Conservation (phyloP, 2,888 invertebrate genomes). For the Tuta absoluta region DNA sequence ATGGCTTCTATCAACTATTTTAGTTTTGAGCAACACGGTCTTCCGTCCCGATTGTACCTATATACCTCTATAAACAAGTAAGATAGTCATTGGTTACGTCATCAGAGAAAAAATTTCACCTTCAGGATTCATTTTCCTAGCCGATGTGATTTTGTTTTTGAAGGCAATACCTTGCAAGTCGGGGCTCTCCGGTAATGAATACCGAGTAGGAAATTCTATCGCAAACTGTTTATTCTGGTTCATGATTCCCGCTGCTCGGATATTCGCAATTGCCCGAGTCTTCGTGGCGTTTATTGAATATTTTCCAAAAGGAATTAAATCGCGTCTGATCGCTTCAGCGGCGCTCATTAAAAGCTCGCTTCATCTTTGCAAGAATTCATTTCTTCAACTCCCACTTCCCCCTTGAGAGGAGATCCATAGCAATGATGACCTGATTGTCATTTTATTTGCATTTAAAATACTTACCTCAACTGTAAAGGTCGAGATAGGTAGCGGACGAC, state of each 20-base stretch:
- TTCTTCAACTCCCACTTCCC: slow-evolving; percentile 47
- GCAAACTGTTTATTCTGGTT: slow-evolving; percentile 30
- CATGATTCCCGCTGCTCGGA: slow-evolving; percentile 49
- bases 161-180: neutral
- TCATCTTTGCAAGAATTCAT: slow-evolving; percentile 79
- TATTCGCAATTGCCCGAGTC: slow-evolving; percentile 48
- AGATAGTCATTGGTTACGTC: no score
- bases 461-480: no score
- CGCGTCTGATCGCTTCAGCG: slow-evolving; percentile 62
- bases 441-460: no score
- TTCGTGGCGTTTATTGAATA: slow-evolving; percentile 61
- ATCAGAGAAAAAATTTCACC: neutral
- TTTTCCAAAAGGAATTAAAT: slow-evolving; percentile 64
- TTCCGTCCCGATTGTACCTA: no score
- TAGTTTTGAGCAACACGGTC: no score
- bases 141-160: neutral
- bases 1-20: no score
- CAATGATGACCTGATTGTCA: slow-evolving; percentile 78
- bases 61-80: no score
- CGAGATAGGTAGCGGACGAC: no score
- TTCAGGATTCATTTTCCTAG: neutral
- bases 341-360: slow-evolving; percentile 71
- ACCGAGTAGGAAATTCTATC: neutral
- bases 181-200: neutral
- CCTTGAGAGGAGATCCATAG: slow-evolving; percentile 42